Percentiles rank a stretch among this genome's conserved stretches.
phyloP scores from a whole-genome alignment of 2,888 invertebrate genomes.

The Epinotia demarniana region DNA sequence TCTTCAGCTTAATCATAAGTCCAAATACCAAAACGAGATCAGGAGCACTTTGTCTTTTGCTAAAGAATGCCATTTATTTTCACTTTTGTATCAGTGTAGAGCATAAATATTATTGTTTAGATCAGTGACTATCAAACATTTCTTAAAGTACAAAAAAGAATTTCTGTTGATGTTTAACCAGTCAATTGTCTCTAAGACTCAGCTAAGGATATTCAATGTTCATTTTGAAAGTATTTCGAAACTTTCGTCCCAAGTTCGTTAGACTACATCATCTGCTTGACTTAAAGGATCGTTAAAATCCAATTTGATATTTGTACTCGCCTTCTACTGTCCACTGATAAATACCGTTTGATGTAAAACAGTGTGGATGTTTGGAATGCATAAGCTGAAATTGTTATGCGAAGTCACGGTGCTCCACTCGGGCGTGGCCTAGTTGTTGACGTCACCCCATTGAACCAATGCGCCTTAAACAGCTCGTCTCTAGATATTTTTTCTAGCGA shows the following conservation, averaged over 20 bases:
- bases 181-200: too few species aligned
- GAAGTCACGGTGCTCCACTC: slow-evolving; percentile 55
- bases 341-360: slow-evolving; percentile 34
- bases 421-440: slow-evolving; percentile 51
- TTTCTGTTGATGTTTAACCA: too few species aligned
- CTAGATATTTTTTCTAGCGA: slow-evolving; percentile 9
- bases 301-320: neutral
- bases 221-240: too few species aligned
- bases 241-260: too few species aligned
- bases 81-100: neutral
- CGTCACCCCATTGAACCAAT: slow-evolving; percentile 44
- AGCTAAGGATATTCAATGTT: too few species aligned
- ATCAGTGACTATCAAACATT: too few species aligned
- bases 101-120: neutral
- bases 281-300: neutral
- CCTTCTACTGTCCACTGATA: slow-evolving; percentile 1
- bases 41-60: slow-evolving; percentile 2
- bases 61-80: neutral
- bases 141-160: too few species aligned
- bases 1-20: too few species aligned
- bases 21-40: neutral
- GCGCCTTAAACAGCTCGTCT: slow-evolving; percentile 12
- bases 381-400: slow-evolving; percentile 62
- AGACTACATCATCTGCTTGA: neutral
- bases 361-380: slow-evolving; percentile 53